Base-by-base conservation (phyloP, 1,140 invertebrate species). In the Cotesia glomerata region DNA sequence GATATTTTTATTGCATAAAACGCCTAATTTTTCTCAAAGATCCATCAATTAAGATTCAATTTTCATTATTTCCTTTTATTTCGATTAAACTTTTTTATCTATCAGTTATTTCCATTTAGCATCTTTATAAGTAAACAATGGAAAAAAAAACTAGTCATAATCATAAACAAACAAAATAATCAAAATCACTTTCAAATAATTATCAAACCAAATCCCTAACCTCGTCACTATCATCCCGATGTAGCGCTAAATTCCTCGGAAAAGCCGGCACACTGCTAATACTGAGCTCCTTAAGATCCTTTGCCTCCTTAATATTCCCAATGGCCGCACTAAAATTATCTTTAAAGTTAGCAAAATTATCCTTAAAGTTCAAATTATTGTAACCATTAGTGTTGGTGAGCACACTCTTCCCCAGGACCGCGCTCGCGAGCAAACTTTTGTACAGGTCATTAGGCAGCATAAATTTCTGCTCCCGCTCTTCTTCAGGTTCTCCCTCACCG, bases 381-480 rank as follows among this genome's bases (percentile, higher is more conserved):
- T 45, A 45, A 7, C 39, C 39, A 45, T 45, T 45, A 45, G 39
- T 45, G 3, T 45, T 76, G 75, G 86, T 86, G 58, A 86, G 79
- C 49, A 87, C 88, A 32, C 85, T 85, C 73, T 87, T 87, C 54
- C 89, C 88, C 4, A 91, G 83, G 4, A 91, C 90, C 7, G 91
- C 90, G 80, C 89, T 93, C 18, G 92, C 92, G 74, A 94, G 84
- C 59, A 94, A 88, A 79, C 90, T 94, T 81, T 94, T 94, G 80
- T 94, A 94, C 73, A 94, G 86, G 77, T 94, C 92, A 69, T 92
- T 91, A 5, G 92, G 92, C 72, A 94, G 86, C 13, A 94, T 83
- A 78, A 94, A 92, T 76, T 87, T 87, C 56, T 83, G 82, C 34
- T 87, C 84, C 59, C 76, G 68, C 34, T 78, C 77, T 56, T 59